A percentile compares a stretch with the other conserved stretches of the same genome.
phyloP scores from a whole-genome alignment of 92 coral and sea anemone genomes.

The Umimayanthus chanpuru region DNA sequence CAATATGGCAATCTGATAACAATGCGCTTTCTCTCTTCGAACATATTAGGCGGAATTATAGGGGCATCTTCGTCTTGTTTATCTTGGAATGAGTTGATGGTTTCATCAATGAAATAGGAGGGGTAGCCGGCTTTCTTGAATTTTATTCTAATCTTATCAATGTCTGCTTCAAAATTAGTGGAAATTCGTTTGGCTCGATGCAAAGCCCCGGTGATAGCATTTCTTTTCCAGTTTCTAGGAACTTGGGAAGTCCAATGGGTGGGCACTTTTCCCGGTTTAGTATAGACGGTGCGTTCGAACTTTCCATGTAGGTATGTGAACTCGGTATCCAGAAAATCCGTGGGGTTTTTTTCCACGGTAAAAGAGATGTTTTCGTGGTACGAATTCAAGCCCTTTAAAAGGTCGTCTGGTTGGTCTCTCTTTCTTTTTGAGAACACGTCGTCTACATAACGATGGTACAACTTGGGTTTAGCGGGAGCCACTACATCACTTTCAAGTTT shows the following conservation, averaged over 20 bases:
- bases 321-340: not conserved
- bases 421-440: slow-evolving; percentile 13
- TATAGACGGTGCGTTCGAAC: slow-evolving; percentile 4
- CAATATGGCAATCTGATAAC: not conserved
- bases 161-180: slow-evolving; percentile 16
- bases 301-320: slow-evolving; percentile 2
- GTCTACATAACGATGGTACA: slow-evolving; percentile 15
- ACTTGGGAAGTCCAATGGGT: slow-evolving; percentile 37
- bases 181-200: slow-evolving; percentile 38
- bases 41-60: not conserved
- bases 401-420: slow-evolving; percentile 13
- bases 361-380: slow-evolving; percentile 13
- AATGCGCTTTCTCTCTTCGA: slow-evolving; percentile 16
- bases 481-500: not conserved
- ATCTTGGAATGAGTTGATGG: slow-evolving; percentile 20
- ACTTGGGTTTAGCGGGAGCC: slow-evolving; percentile 9
- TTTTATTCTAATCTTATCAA: not conserved
- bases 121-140: slow-evolving; percentile 18
- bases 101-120: not conserved
- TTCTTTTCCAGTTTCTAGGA: slow-evolving; percentile 44
- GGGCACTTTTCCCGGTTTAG: slow-evolving; percentile 35
- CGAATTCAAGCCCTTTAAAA: not conserved
- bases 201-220: slow-evolving; percentile 28
- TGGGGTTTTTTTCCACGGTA: slow-evolving; percentile 8
- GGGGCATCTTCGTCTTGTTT: not conserved